Evolutionary conservation across 2,797 vertebrate species (phyloP), one percentile per base, ranked within the genome.

Genomic region (Masticophis lateralis): DNA sequence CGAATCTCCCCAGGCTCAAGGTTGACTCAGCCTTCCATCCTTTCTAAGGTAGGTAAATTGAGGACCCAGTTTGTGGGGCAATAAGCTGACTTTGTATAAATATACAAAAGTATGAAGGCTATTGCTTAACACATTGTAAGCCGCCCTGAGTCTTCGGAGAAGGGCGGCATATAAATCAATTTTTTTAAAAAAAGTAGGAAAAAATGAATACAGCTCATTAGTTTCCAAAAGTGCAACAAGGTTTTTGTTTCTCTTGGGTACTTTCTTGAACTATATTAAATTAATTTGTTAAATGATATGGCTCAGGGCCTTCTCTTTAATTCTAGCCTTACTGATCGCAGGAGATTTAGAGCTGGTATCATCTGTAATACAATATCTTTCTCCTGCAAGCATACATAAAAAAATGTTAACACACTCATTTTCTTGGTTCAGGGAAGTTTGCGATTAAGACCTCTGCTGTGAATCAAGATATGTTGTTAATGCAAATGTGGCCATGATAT

Each of bases 401-500:
- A 53, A 86, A 92, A 32, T 51, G 27, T 63, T 37, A 57, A 88
- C 69, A 61, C 14, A 83, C 22, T 56, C 37, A 20, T 91, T 88
- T 88, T 91, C 32, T 89, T 63, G 53, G 89, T 43, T 89, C 69
- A 86, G 57, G 22, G 53, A 91, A 25, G 63, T 32, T 28, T 89
- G 47, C 25, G 91, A 83, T 93, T 43, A 87, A 91, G 55, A 55
- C 16, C 25, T 89, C 69, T 20, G 11, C 56, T 87, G 89, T 74
- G 83, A 93, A 87, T 13, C 51, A 27, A 59, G 37, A 93, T 89
- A 47, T 63, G 32, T 51, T 91, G 32, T 61, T 90, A 69, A 91
- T 59, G 56, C n/a, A 88, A 88, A 89, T n/a, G 37, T 20, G 47
- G 61, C 88, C 66, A 61, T 91, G 89, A 91, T 91, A 91, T 69